These are phyloP conservation scores for Yponomeuta plumbellus DNA, from an alignment of 2,888 invertebrate genomes.

Conservation along the genomic window DNA sequence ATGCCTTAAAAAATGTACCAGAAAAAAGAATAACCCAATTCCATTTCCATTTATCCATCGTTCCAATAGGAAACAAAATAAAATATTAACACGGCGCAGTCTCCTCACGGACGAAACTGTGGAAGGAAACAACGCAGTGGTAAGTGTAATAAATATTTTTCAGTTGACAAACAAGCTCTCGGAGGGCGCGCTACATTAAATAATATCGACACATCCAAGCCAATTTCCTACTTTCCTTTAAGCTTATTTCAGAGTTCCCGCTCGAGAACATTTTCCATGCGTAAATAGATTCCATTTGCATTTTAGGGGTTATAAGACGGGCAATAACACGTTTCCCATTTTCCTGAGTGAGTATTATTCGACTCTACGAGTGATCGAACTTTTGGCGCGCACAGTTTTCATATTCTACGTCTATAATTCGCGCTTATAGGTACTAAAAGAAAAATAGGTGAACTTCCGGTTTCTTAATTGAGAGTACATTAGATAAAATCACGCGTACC, in stretches of 20 bases:
- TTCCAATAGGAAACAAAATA: too few species aligned
- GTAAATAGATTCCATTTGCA: conserved; percentile 63
- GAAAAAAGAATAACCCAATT: too few species aligned
- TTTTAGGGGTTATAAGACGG: conserved; percentile 52
- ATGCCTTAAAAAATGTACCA: too few species aligned
- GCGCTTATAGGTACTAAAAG: too few species aligned
- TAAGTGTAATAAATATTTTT: conserved; percentile 63
- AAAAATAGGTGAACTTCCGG: too few species aligned
- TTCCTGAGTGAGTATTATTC: conserved; percentile 30
- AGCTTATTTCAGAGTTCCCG: conserved; percentile 62
- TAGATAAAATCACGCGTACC: too few species aligned
- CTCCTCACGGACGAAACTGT: not conserved
- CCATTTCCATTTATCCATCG: too few species aligned
- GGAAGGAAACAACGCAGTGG: conserved; percentile 21
- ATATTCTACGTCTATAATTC: not conserved
- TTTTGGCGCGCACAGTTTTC: not conserved
- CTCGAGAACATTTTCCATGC: conserved; percentile 58
- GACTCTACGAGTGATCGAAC: conserved; percentile 25
- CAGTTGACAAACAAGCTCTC: conserved; percentile 56
- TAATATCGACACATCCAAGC: conserved; percentile 69
- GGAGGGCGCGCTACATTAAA: conserved; percentile 59
- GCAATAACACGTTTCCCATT: conserved; percentile 46
- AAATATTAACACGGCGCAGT: too few species aligned
- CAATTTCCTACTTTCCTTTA: conserved; percentile 64
- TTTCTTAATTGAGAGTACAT: too few species aligned